phyloP scores from a whole-genome alignment of 2,888 invertebrate genomes.

The Tipula unca region DNA sequence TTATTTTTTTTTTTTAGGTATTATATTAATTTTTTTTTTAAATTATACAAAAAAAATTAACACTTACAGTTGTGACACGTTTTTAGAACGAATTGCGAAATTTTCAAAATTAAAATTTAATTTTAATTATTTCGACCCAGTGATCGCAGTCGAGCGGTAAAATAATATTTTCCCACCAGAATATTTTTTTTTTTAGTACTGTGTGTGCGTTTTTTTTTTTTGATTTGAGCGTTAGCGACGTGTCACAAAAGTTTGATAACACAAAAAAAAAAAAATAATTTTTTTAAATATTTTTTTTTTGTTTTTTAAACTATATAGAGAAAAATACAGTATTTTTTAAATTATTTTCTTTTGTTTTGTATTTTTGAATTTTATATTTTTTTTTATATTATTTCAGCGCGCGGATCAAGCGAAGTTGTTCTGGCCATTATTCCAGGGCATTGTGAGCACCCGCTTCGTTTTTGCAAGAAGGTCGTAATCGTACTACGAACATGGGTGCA shows the following conservation, averaged over 20 bases:
- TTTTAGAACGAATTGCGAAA: background rate
- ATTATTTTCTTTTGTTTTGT: slow-evolving; percentile 26
- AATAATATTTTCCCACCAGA: slow-evolving; percentile 15
- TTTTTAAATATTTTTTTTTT: slow-evolving; percentile 1
- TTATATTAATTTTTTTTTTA: slow-evolving; percentile 21
- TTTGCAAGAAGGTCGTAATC: slow-evolving; percentile 57
- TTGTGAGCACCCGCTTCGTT: slow-evolving; percentile 69
- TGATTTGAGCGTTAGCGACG: slow-evolving; percentile 14
- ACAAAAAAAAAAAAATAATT: slow-evolving; percentile 2
- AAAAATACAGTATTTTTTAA: slow-evolving; percentile 22
- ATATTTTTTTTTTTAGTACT: background rate
- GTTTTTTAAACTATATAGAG: background rate
- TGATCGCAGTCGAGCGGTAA: slow-evolving; percentile 9
- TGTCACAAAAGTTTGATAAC: slow-evolving; percentile 23
- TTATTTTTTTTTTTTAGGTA: slow-evolving; percentile 20
- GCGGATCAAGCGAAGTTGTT: slow-evolving; percentile 25
- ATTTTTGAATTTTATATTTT: slow-evolving; percentile 28
- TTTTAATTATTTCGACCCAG: background rate
- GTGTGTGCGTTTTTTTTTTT: background rate
- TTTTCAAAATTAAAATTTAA: background rate
- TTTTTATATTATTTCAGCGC: background rate
- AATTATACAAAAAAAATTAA: slow-evolving; percentile 9
- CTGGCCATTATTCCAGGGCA: slow-evolving; percentile 42
- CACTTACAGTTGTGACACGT: slow-evolving; percentile 20
- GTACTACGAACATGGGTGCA: slow-evolving; percentile 77